Percentiles rank a stretch among this genome's conserved stretches.
phyloP scores from a whole-genome alignment of 2,113 vertebrate genomes.

The Pelecanoides urinatrix region DNA sequence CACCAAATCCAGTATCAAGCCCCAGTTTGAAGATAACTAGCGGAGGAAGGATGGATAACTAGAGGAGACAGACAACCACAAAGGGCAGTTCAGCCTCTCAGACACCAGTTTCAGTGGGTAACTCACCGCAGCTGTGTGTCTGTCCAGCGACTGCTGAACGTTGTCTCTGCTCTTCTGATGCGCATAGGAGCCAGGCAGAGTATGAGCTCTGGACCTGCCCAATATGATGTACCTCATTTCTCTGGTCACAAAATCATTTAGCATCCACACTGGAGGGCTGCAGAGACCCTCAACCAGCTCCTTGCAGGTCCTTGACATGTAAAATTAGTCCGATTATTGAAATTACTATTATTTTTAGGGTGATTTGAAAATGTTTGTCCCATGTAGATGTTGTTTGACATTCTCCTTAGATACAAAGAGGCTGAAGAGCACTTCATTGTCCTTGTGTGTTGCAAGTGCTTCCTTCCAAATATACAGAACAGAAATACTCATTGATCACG shows the following conservation, averaged over 20 bases:
- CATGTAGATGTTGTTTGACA: background rate
- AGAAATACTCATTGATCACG: background rate
- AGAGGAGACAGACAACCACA: background rate
- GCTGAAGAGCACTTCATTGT: slow-evolving; percentile 32
- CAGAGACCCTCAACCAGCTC: background rate
- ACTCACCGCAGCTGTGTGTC: background rate
- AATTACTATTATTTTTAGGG: slow-evolving; percentile 22
- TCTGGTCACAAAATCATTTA: background rate
- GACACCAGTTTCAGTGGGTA: background rate
- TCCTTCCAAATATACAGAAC: background rate
- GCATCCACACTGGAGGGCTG: background rate
- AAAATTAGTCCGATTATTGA: background rate
- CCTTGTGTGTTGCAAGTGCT: background rate
- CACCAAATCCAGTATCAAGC: background rate
- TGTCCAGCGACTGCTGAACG: background rate
- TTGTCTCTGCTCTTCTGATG: background rate
- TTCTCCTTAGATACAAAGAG: background rate
- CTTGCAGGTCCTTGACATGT: background rate
- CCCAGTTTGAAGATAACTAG: background rate
- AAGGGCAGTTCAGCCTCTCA: background rate
- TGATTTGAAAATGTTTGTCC: slow-evolving; percentile 31
- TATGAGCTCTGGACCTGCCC: background rate
- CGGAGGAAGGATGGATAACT: background rate
- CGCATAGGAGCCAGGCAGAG: background rate
- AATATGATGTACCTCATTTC: background rate